Base-by-base conservation (phyloP, 2,888 invertebrate genomes). In the Drosophila demipolita region DNA sequence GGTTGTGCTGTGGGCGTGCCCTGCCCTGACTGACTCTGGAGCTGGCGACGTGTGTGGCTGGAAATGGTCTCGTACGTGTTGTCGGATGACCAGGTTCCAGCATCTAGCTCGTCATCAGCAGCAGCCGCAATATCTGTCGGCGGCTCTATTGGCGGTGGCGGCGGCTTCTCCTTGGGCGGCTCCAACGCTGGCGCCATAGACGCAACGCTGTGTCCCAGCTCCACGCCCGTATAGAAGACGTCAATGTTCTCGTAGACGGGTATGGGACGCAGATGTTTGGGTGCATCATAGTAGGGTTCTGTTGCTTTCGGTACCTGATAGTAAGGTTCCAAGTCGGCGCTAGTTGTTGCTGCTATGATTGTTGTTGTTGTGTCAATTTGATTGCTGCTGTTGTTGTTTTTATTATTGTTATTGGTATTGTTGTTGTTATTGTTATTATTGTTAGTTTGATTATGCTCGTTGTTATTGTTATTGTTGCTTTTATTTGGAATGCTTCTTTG, bases 151-250 rank as follows among this genome's bases (percentile, higher is more conserved):
- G 97, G 97, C 3, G 96, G 96, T 15, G 97, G 97, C 2, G 97
- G 97, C 35, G 97, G 97, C 89, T 97, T 97, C 90, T 97, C 97
- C 89, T 95, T 96, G n/a, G 97, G 97, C 17, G 97, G 97, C 89
- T 97, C 96, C 88, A 95, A 72, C 1, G 49, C 36, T 1, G 82
- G 32, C 15, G 62, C 59, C 5, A 66, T 32, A 3, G 54, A 53
- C 7, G 60, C 15, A 4, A 42, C 40, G 23, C 38, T 59, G 58
- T 80, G 57, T 33, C 71, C 36, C 50, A 84, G 73, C 62, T 90
- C 81, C 71, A 86, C 60, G 29, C 91, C 83, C 66, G 82, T 82
- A 74, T 94, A 95, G 87, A 95, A 94, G 71, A 95, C 93, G 72
- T 95, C 94, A 57, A 95, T 94, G 78, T 95, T 95, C 83, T 95